phyloP scores from a whole-genome alignment of 2,113 vertebrate species.

The Himantopus leucocephalus region DNA sequence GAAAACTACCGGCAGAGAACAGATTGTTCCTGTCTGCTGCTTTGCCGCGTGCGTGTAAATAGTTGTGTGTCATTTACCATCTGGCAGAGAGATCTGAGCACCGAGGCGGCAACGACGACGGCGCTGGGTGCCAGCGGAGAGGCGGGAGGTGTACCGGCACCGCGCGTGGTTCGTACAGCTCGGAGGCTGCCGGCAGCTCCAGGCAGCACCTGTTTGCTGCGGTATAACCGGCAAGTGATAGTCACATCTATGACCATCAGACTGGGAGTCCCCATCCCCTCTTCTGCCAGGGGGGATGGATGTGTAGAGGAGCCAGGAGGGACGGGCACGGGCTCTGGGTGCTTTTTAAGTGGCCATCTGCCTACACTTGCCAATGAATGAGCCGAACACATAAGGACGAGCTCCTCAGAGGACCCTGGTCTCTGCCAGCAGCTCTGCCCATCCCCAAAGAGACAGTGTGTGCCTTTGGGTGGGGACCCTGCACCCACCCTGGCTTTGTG shows the following conservation, averaged over 20 bases:
- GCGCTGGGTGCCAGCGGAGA: neutral
- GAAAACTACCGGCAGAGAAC: neutral
- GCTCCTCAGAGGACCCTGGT: neutral
- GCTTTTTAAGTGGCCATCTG: neutral
- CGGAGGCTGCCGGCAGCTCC: fast-evolving
- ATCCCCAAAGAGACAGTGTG: neutral
- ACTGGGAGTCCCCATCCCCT: too few species aligned
- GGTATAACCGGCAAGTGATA: fast-evolving
- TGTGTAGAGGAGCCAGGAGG: neutral
- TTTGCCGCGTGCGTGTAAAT: neutral
- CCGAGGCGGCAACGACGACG: neutral
- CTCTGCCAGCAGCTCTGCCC: neutral
- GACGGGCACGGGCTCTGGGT: neutral
- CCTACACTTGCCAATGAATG: neutral
- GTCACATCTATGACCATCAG: neutral
- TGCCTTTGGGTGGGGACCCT: neutral
- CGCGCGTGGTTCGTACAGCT: neutral
- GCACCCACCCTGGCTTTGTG: neutral
- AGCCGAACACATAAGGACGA: neutral
- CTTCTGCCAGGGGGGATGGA: neutral
- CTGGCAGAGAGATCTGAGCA: neutral
- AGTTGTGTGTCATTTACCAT: neutral
- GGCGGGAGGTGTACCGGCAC: neutral
- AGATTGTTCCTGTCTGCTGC: neutral
- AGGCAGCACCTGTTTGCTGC: too few species aligned